Evolutionary conservation across 2,888 invertebrate genomes (phyloP).

Genomic region (Campoplex capitator): DNA sequence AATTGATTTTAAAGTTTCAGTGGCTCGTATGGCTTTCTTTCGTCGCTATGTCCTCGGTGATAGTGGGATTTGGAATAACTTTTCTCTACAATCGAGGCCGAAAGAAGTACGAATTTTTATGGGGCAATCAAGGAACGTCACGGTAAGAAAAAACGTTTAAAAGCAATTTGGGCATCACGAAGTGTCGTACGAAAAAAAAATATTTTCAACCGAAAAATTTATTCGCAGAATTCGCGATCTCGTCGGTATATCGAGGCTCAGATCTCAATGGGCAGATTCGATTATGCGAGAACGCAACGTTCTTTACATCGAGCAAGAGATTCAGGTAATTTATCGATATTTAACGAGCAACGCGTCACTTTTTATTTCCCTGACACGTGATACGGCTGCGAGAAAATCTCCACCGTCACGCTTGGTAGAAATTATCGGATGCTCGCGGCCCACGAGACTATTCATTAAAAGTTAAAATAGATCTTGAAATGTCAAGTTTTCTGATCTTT

Average conservation of each 20-base stretch:
- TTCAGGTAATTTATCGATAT: slow-evolving; percentile 72
- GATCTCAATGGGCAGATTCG: slow-evolving; percentile 70
- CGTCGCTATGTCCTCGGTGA: slow-evolving; percentile 41
- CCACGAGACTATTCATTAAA: neutral
- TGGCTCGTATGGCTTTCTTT: slow-evolving; percentile 60
- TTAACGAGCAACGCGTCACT: neutral
- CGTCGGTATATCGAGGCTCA: slow-evolving; percentile 56
- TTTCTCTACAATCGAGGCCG: slow-evolving; percentile 57
- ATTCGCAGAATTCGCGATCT: slow-evolving; percentile 62
- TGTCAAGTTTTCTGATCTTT: neutral
- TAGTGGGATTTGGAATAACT: slow-evolving; percentile 50
- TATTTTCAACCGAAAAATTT: neutral
- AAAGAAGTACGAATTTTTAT: slow-evolving; percentile 60
- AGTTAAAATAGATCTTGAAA: neutral
- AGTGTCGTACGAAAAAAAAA: neutral
- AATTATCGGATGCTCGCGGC: neutral
- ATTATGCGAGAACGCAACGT: slow-evolving; percentile 76
- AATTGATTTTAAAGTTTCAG: slow-evolving; percentile 60
- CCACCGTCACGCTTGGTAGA: neutral
- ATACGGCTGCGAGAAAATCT: neutral
- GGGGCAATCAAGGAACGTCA: slow-evolving; percentile 42
- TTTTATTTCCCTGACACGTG: neutral
- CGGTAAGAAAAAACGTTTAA: slow-evolving; percentile 41
- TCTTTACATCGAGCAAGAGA: slow-evolving; percentile 76
- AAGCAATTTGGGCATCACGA: neutral